phyloP scores from a whole-genome alignment of 2,113 vertebrate genomes.

The Mus pahari region DNA sequence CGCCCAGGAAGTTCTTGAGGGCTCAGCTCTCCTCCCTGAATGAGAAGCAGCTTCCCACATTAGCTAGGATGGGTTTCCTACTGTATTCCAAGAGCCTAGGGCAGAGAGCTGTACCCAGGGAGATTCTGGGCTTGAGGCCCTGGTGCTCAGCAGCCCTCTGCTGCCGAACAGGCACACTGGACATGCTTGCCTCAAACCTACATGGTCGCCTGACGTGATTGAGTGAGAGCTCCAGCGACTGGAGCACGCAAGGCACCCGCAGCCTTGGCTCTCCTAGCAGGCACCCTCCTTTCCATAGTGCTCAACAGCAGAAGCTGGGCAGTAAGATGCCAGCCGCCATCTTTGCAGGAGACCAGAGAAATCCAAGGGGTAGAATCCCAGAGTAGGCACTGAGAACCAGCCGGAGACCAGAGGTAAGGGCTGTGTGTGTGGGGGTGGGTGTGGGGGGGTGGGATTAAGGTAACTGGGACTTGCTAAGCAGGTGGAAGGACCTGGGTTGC shows the following conservation, averaged over 20 bases:
- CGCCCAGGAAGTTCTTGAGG: background rate
- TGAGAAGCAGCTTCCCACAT: background rate
- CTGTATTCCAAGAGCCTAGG: background rate
- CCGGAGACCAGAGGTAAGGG: background rate
- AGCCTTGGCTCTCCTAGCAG: background rate
- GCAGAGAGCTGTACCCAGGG: background rate
- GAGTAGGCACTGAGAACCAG: background rate
- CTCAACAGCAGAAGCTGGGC: background rate
- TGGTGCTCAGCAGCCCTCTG: background rate
- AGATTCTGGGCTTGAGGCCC: background rate
- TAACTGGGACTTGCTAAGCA: too few relatives aligned
- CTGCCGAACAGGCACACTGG: background rate
- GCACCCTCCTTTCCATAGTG: too few relatives aligned
- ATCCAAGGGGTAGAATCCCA: fast-evolving
- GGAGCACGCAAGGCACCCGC: fast-evolving
- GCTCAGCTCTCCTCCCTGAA: background rate
- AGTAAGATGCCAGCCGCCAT: background rate
- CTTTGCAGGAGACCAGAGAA: conserved; percentile 18
- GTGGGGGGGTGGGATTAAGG: background rate
- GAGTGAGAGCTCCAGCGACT: background rate
- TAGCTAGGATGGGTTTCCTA: background rate
- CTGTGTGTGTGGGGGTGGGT: too few relatives aligned
- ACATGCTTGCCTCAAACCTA: background rate
- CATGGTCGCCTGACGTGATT: background rate
- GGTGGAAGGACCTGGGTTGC: background rate